Conservation (phyloP, 2,888 invertebrate species). For the Schizaphis graminum region DNA sequence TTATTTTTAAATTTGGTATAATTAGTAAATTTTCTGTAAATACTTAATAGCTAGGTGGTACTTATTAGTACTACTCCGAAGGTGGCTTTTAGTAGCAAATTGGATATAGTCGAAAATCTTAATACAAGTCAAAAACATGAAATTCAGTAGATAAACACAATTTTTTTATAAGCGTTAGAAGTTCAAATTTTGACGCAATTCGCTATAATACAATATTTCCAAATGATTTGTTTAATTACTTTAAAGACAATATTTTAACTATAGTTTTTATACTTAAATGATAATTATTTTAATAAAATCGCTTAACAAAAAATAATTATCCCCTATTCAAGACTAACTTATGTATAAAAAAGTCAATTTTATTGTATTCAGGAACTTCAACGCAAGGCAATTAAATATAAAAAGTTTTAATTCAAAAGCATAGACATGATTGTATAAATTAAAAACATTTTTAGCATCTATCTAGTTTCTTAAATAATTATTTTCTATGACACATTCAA, state of each 20-base stretch:
- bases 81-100: no score
- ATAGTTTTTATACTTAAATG: not conserved
- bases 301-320: not conserved
- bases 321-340: not conserved
- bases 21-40: no score
- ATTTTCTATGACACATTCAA: not conserved
- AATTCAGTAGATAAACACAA: not conserved
- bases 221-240: not conserved
- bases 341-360: not conserved
- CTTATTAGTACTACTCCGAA: no score
- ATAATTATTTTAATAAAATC: not conserved
- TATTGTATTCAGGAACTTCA: constrained; percentile 26
- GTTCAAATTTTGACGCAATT: not conserved
- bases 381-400: constrained; percentile 32
- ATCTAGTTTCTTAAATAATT: not conserved
- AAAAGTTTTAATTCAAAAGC: not conserved
- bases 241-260: not conserved
- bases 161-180: not conserved
- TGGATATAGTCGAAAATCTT: no score
- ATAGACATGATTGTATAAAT: not conserved
- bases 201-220: not conserved
- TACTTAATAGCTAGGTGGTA: no score
- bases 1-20: no score
- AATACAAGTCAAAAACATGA: no score
- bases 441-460: no score